phyloP scores from a whole-genome alignment of 2,113 vertebrate species.

The Desmodus rotundus region DNA sequence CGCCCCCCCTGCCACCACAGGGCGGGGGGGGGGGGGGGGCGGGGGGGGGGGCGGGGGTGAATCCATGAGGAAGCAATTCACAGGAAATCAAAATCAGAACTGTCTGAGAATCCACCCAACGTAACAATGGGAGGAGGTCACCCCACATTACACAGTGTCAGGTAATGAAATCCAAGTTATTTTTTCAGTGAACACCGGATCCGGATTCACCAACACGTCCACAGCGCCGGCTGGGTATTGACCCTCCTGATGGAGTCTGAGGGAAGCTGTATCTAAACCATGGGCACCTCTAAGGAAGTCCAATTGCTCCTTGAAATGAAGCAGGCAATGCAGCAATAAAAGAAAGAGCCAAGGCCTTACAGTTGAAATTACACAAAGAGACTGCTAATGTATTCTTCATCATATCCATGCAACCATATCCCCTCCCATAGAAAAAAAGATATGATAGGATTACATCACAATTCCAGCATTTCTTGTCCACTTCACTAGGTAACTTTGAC shows the following conservation, averaged over 20 bases:
- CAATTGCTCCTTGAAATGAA: constrained; percentile 19
- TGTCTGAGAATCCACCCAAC: constrained; percentile 45
- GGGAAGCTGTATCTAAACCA: background rate
- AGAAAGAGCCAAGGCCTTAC: background rate
- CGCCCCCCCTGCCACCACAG: no score
- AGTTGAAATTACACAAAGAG: background rate
- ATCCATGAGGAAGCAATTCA: constrained; percentile 43
- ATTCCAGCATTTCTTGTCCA: background rate
- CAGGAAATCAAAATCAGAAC: constrained; percentile 61
- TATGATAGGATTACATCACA: background rate
- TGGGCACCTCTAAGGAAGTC: background rate
- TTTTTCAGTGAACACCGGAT: background rate
- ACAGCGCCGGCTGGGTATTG: background rate
- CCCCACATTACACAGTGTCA: background rate
- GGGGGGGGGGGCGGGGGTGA: no score
- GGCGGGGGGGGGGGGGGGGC: no score
- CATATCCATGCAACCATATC: background rate
- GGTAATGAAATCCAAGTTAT: constrained; percentile 13
- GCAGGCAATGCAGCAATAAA: background rate
- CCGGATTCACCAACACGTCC: background rate
- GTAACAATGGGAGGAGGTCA: constrained; percentile 41
- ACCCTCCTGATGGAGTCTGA: background rate
- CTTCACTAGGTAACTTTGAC: background rate
- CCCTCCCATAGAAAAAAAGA: background rate
- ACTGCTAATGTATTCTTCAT: background rate